Evolutionary conservation across 2,113 vertebrate genomes (phyloP).

Genomic region (Tilapia sparmanii): DNA sequence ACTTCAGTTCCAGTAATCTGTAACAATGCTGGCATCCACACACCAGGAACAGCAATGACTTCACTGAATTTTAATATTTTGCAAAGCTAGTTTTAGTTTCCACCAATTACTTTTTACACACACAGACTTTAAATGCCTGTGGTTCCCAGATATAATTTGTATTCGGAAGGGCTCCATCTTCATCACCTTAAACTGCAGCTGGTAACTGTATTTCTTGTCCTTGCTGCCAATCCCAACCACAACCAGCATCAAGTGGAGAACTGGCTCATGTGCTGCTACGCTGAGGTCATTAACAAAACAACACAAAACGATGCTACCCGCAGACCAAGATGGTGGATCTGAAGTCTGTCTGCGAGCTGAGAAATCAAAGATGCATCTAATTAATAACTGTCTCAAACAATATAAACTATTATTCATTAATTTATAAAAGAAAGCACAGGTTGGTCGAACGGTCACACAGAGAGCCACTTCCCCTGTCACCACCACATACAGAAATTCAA

Average conservation of each 20-base stretch:
- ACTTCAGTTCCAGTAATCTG: neutral
- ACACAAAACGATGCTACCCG: neutral
- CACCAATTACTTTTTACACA: neutral
- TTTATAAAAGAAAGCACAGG: neutral
- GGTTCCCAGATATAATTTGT: neutral
- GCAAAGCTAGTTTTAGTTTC: neutral
- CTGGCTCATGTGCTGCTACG: neutral
- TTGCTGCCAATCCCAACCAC: neutral
- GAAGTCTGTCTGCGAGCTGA: neutral
- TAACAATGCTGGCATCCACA: neutral
- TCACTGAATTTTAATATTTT: neutral
- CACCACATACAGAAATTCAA: neutral
- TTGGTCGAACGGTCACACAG: neutral
- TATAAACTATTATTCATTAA: neutral
- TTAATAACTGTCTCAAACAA: neutral
- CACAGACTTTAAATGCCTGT: neutral
- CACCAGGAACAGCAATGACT: neutral
- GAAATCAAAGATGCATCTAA: neutral
- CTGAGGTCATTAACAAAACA: neutral
- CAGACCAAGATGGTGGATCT: neutral
- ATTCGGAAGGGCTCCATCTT: neutral
- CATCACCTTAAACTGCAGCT: neutral
- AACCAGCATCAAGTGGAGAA: neutral
- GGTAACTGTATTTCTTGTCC: neutral
- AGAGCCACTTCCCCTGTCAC: neutral